These are phyloP conservation scores for Drosophila ustulata DNA, from an alignment of 2,888 invertebrate genomes.

Conservation along the genomic window DNA sequence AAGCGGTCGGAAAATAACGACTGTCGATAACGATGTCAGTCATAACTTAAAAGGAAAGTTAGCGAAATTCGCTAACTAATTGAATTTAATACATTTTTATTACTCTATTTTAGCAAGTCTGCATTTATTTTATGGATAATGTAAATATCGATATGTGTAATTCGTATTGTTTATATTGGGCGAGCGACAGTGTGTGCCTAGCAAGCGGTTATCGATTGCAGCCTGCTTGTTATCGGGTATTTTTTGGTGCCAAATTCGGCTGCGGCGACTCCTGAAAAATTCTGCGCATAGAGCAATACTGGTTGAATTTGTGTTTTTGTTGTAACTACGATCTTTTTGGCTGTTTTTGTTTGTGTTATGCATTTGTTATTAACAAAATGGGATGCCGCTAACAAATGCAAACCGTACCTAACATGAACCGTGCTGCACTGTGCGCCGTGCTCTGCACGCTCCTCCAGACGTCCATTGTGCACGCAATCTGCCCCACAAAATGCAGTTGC, in stretches of 20 bases:
- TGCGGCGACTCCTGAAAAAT: slow-evolving; percentile 43
- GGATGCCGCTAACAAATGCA: slow-evolving; percentile 43
- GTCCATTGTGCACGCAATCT: slow-evolving; percentile 57
- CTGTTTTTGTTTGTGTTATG: slow-evolving; percentile 73
- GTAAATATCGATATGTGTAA: not conserved
- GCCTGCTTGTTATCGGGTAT: slow-evolving; percentile 1
- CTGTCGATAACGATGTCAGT: too few species aligned
- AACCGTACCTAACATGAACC: slow-evolving; percentile 3
- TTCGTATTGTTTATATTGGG: slow-evolving; percentile 12
- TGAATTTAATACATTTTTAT: too few species aligned
- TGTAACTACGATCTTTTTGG: slow-evolving; percentile 56
- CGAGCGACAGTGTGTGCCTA: slow-evolving; percentile 22
- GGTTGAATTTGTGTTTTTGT: slow-evolving; percentile 60
- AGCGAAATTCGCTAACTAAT: too few species aligned
- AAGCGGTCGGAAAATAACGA: too few species aligned
- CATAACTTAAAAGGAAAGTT: too few species aligned
- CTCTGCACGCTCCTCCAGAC: slow-evolving; percentile 33
- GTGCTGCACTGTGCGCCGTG: slow-evolving; percentile 40
- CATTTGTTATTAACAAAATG: slow-evolving; percentile 64
- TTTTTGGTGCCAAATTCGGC: slow-evolving; percentile 39
- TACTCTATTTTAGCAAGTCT: too few species aligned
- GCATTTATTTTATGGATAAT: too few species aligned
- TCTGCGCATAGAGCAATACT: slow-evolving; percentile 57
- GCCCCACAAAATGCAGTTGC: slow-evolving; percentile 82
- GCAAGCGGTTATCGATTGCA: not conserved